Base-by-base conservation (phyloP, 2,888 invertebrate species). In the Xestia rhomboidea region DNA sequence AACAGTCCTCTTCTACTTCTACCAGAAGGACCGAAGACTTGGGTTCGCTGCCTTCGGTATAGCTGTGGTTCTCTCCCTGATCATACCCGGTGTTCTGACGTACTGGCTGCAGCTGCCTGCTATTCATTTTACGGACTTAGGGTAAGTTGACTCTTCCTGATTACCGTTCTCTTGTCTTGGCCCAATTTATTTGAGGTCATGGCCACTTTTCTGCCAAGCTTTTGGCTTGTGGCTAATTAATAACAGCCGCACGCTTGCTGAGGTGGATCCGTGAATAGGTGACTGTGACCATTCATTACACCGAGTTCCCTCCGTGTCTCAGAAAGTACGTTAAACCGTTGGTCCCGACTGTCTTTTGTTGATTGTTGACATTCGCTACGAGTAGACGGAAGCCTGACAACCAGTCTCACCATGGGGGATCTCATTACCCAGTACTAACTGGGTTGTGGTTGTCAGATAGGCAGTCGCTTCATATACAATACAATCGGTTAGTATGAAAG, bases 41-140 rank as follows among this genome's bases (percentile, higher is more conserved):
- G 83, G 79, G 1, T n/a, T 76, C 5, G 41, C 64, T 2, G 70
- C 83, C 10, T 83, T 73, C 1, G 68, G 54, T 0, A 41, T 38
- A 3, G 41, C 78, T 66, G 77, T 64, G 8, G n/a, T 82, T 6
- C 24, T 84, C 2, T 87, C 90, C 0, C 1, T 88, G n/a, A 41
- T 88, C 51, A 83, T 87, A 30, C 89, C 90, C 1, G 88, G 70
- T n/a, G 64, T 73, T 2, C 34, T 87, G n/a, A 87, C 88, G 1
- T 90, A 90, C 44, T 80, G 73, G 80, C 41, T 85, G 0, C 69
- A 82, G 4, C 13, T 90, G 15, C 83, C 87, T 0, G 76, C 72
- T 13, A 10, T 89, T 10, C 77, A 76, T 13, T 77, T 83, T 3
- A 38, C 79, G 54, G 80, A 87, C 68, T 54, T 83, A 3, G 41